These are phyloP conservation scores for Leucophora obtusa DNA, from an alignment of 2,888 invertebrate genomes.

Conservation along the genomic window DNA sequence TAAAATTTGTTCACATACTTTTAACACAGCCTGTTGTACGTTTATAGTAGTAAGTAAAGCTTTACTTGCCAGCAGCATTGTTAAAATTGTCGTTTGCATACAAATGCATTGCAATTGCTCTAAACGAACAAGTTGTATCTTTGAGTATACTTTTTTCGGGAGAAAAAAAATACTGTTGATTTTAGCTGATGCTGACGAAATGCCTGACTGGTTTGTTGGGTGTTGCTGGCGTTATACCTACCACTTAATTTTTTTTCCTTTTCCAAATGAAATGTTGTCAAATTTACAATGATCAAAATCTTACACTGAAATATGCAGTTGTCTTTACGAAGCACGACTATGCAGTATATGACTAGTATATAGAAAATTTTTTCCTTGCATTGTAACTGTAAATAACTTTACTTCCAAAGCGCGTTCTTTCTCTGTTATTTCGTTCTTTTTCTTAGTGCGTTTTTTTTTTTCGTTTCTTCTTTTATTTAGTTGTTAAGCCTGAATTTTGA, in stretches of 20 bases:
- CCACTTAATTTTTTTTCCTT: slow-evolving; percentile 15
- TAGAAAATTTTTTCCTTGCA: not conserved
- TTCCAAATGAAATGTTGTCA: slow-evolving; percentile 45
- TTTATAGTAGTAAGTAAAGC: slow-evolving; percentile 53
- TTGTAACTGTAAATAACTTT: not conserved
- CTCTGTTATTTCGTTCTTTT: not conserved
- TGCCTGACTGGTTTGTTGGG: slow-evolving; percentile 30
- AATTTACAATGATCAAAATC: slow-evolving; percentile 57
- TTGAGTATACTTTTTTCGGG: not conserved
- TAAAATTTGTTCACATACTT: slow-evolving; percentile 8
- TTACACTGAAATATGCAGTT: slow-evolving; percentile 35
- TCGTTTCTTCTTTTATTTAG: not conserved
- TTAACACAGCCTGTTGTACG: slow-evolving; percentile 20
- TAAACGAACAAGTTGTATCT: slow-evolving; percentile 37
- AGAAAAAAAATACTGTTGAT: slow-evolving; percentile 54
- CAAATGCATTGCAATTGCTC: slow-evolving; percentile 57
- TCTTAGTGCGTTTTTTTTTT: not conserved
- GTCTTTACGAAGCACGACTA: slow-evolving; percentile 34
- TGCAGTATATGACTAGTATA: not conserved
- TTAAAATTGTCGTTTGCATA: slow-evolving; percentile 60
- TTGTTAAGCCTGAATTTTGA: not conserved
- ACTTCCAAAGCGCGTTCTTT: not conserved
- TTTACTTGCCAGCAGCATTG: slow-evolving; percentile 51
- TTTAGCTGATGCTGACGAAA: slow-evolving; percentile 48
- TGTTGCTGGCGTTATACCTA: slow-evolving; percentile 19